A percentile compares a stretch with the other conserved stretches of the same genome.
Conservation (phyloP, 2,888 invertebrate species). For the Phalera bucephala region DNA sequence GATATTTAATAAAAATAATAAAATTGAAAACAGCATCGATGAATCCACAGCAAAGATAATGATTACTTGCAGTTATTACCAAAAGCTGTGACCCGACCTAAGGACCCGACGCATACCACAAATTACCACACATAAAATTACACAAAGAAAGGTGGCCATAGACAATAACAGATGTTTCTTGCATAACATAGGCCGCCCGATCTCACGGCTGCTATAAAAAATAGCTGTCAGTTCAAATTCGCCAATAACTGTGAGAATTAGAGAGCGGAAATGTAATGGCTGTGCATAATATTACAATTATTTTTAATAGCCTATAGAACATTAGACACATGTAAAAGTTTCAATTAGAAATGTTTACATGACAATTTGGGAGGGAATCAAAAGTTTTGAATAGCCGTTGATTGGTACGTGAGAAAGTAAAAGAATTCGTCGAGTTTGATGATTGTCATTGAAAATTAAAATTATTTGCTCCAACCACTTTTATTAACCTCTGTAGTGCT, state of each 20-base stretch:
- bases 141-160: slow-evolving; percentile 11
- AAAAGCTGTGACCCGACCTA: too few relatives aligned
- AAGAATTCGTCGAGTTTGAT: too few relatives aligned
- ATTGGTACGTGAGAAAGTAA: too few relatives aligned
- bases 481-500: too few relatives aligned
- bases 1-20: too few relatives aligned
- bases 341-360: neutral
- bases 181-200: slow-evolving; percentile 20
- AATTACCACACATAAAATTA: slow-evolving; percentile 11
- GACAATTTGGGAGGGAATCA: neutral
- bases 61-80: too few relatives aligned
- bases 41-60: too few relatives aligned
- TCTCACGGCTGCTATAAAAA: slow-evolving; percentile 28
- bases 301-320: slow-evolving; percentile 11
- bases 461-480: too few relatives aligned
- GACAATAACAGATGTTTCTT: slow-evolving; percentile 17
- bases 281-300: slow-evolving; percentile 19
- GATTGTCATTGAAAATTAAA: too few relatives aligned
- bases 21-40: too few relatives aligned
- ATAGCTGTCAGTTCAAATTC: slow-evolving; percentile 19
- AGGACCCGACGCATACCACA: neutral
- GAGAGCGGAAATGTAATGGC: slow-evolving; percentile 26
- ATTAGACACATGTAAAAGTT: slow-evolving; percentile 8
- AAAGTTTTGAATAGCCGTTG: neutral
- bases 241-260: slow-evolving; percentile 20